phyloP scores from a whole-genome alignment of 2,113 vertebrate genomes.

The Herpailurus yagouaroundi region DNA sequence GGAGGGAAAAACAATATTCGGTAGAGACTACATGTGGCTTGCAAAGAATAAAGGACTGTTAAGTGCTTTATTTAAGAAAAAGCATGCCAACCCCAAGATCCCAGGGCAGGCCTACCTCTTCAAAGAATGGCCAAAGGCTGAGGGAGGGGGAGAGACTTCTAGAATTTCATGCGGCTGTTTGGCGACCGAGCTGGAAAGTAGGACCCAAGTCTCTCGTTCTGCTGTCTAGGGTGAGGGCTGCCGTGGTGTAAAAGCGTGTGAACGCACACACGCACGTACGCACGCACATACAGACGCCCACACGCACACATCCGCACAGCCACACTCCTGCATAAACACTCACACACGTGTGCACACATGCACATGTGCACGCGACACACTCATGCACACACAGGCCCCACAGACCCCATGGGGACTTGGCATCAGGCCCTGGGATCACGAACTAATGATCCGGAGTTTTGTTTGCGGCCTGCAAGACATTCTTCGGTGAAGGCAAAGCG shows the following conservation, averaged over 20 bases:
- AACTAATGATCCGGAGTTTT: not conserved
- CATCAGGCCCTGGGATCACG: not conserved
- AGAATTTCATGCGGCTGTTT: not conserved
- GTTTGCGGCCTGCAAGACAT: not conserved
- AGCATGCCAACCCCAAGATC: not conserved
- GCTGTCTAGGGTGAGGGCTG: not conserved
- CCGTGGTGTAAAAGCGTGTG: not conserved
- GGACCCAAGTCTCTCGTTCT: not conserved
- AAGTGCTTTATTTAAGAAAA: not conserved
- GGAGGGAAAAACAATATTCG: not conserved
- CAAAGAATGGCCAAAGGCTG: not conserved
- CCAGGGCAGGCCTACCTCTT: not conserved
- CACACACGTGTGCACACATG: too few species aligned
- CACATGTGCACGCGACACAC: not conserved
- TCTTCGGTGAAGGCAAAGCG: too few species aligned
- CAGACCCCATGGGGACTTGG: not conserved
- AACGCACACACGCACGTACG: too few species aligned
- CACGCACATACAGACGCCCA: not conserved
- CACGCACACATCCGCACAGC: not conserved
- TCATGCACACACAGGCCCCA: not conserved
- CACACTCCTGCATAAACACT: too few species aligned
- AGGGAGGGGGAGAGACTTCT: not conserved
- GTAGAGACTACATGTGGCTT: not conserved
- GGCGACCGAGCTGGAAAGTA: not conserved
- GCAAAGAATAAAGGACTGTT: not conserved